Conservation (phyloP, 2,888 invertebrate species). For the Cephus sareptanus region DNA sequence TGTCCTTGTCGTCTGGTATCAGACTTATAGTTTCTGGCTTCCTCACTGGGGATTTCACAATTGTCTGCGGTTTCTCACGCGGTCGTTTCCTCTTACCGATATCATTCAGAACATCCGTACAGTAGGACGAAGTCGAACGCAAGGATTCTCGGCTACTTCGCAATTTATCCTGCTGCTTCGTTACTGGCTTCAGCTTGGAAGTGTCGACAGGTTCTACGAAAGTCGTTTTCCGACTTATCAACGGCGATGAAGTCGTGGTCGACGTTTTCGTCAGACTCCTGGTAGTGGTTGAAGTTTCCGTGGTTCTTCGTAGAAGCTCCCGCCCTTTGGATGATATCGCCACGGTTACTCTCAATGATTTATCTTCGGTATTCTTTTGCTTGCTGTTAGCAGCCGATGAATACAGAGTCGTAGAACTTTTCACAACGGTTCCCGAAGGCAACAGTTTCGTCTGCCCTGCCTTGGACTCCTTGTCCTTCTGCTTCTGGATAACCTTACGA, state of each 20-base stretch:
- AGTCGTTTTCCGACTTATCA: conserved; percentile 28
- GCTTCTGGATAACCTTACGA: conserved; percentile 54
- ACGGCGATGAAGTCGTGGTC: conserved; percentile 17
- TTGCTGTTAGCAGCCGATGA: conserved; percentile 53
- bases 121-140: conserved; percentile 18
- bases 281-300: conserved; percentile 25
- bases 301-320: conserved; percentile 53
- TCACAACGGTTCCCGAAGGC: conserved; percentile 60
- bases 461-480: conserved; percentile 35
- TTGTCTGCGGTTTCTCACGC: conserved; percentile 58
- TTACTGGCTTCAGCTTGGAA: conserved; percentile 18
- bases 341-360: conserved; percentile 65
- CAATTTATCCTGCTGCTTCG: conserved; percentile 50
- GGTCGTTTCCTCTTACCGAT: conserved; percentile 44
- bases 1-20: conserved; percentile 30
- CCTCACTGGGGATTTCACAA: conserved; percentile 43
- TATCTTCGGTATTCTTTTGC: conserved; percentile 56
- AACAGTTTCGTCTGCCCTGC: conserved; percentile 35
- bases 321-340: conserved; percentile 61
- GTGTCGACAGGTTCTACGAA: conserved; percentile 28
- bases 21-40: conserved; percentile 43
- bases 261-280: conserved; percentile 19
- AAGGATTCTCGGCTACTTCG: conserved; percentile 29
- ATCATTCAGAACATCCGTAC: conserved; percentile 25
- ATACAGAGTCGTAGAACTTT: conserved; percentile 63